Percentiles rank a stretch among this genome's conserved stretches.
phyloP scores from a whole-genome alignment of 2,113 vertebrate species.

The Nothocercus nigrocapillus region DNA sequence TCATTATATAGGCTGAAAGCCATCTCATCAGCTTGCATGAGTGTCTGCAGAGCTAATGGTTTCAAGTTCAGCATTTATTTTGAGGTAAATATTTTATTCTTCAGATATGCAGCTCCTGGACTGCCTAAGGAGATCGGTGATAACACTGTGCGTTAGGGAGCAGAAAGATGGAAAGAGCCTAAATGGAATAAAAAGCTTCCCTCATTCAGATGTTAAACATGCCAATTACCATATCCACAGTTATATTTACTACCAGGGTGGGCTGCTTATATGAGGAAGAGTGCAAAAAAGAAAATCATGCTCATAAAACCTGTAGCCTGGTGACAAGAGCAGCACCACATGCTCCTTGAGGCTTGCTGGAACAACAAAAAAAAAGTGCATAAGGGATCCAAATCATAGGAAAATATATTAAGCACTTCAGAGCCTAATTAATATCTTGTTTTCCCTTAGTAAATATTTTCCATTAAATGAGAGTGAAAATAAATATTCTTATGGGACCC shows the following conservation, averaged over 20 bases:
- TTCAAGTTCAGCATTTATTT: neutral
- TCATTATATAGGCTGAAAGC: neutral
- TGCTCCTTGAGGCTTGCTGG: neutral
- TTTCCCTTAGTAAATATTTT: neutral
- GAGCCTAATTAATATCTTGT: neutral
- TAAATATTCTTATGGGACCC: neutral
- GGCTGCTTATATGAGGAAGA: neutral
- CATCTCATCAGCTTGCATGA: neutral
- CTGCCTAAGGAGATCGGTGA: neutral
- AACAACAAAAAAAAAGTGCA: neutral
- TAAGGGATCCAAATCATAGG: neutral
- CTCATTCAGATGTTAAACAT: constrained; percentile 32
- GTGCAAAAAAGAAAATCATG: neutral
- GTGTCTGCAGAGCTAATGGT: neutral
- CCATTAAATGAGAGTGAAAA: neutral
- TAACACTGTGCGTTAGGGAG: neutral
- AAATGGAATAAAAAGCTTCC: constrained; percentile 37
- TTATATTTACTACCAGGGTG: neutral
- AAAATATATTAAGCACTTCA: neutral
- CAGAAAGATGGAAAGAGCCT: constrained; percentile 1
- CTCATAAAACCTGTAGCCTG: neutral
- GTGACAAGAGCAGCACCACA: rapidly evolving
- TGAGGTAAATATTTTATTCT: neutral
- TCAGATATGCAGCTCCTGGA: neutral
- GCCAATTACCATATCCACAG: neutral